phyloP scores from a whole-genome alignment of 2,113 vertebrate genomes.

The Callithrix jacchus region DNA sequence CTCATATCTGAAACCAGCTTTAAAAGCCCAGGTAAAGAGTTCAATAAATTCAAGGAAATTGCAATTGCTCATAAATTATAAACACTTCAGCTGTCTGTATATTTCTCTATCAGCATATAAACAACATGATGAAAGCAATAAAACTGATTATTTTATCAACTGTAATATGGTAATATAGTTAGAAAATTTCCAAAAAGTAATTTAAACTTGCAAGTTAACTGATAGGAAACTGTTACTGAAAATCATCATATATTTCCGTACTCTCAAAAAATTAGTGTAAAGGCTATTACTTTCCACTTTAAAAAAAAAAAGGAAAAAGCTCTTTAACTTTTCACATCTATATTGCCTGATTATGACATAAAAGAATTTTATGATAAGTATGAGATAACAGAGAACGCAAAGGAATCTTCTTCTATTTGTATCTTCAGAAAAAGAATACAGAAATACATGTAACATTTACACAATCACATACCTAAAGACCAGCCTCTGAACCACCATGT shows the following conservation, averaged over 20 bases:
- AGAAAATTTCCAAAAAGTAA: constrained; percentile 12
- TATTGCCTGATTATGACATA: neutral
- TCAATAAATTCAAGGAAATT: constrained; percentile 55
- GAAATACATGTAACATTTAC: neutral
- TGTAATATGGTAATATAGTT: constrained; percentile 22
- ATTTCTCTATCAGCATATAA: constrained; percentile 47
- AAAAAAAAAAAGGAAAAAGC: neutral
- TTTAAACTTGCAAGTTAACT: constrained; percentile 55
- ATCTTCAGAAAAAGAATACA: neutral
- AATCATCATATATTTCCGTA: constrained; percentile 32
- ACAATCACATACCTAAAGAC: neutral
- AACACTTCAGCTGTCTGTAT: neutral
- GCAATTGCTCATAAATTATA: constrained; percentile 54
- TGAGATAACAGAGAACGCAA: neutral
- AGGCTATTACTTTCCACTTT: constrained; percentile 27
- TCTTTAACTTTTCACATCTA: neutral
- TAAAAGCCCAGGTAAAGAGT: constrained; percentile 34
- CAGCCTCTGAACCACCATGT: neutral
- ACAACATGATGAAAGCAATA: constrained; percentile 24
- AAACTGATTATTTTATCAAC: constrained; percentile 62
- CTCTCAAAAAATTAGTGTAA: constrained; percentile 41
- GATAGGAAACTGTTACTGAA: neutral
- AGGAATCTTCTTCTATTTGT: neutral
- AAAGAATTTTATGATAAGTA: neutral
- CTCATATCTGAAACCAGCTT: neutral